phyloP scores from a whole-genome alignment of 2,113 vertebrate genomes.

The Myiopsitta monachus region DNA sequence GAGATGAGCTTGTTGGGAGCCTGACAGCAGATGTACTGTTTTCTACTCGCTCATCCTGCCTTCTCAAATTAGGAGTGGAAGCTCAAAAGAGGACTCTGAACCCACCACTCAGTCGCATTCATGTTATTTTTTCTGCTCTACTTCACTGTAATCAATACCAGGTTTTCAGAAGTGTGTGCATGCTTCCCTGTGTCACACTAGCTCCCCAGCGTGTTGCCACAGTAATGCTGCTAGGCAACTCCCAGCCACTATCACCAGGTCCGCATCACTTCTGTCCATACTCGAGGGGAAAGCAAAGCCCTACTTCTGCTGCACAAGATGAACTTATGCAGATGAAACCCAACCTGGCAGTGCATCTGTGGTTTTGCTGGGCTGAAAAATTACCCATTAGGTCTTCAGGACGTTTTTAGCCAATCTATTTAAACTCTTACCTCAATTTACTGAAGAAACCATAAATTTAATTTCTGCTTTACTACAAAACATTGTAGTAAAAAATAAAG shows the following conservation, averaged over 20 bases:
- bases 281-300: background rate
- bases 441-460: background rate
- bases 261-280: background rate
- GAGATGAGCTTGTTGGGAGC: background rate
- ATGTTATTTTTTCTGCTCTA: background rate
- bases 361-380: background rate
- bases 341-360: background rate
- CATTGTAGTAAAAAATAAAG: background rate
- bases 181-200: background rate
- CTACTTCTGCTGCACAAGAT: background rate
- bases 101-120: background rate
- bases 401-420: background rate
- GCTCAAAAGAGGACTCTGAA: background rate
- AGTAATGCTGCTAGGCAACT: slow-evolving; percentile 42
- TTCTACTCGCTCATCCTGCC: background rate
- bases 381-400: background rate
- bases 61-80: slow-evolving; percentile 1
- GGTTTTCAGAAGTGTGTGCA: background rate
- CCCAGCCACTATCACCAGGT: background rate
- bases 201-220: background rate
- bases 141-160: background rate
- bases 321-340: background rate
- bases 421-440: background rate
- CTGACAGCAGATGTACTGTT: background rate
- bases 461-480: background rate